Evolutionary conservation across 2,888 invertebrate genomes (phyloP).

Genomic region (Cheiracanthium punctorium): DNA sequence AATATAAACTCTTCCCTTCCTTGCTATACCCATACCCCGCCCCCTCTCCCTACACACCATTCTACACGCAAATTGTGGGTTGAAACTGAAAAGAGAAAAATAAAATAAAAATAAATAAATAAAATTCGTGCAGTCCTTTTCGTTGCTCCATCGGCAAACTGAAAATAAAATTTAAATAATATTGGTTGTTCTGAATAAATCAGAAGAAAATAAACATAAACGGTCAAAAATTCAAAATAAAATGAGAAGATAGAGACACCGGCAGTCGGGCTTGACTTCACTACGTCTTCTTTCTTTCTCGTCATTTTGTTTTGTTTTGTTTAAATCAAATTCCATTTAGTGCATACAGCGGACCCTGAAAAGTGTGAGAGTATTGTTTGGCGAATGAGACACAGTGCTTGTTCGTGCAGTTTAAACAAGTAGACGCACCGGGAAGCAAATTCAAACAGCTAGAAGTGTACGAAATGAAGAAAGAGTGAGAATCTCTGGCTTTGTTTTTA

Average conservation of each 20-base stretch:
- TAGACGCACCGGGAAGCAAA: too few species aligned
- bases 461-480: too few species aligned
- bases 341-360: too few species aligned
- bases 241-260: constrained; percentile 42
- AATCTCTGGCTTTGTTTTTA: too few species aligned
- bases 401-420: too few species aligned
- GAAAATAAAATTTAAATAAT: constrained; percentile 70
- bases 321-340: too few species aligned
- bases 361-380: too few species aligned
- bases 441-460: too few species aligned
- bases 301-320: too few species aligned
- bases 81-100: constrained; percentile 31
- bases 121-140: not conserved
- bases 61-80: constrained; percentile 31
- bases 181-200: constrained; percentile 70
- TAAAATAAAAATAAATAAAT: too few species aligned
- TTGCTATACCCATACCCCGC: not conserved
- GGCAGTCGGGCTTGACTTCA: not conserved
- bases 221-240: constrained; percentile 61
- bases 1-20: constrained; percentile 55
- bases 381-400: too few species aligned
- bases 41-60: constrained; percentile 16
- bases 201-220: constrained; percentile 65
- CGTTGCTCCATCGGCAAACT: constrained; percentile 29
- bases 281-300: not conserved